These are phyloP conservation scores for Drosophila macrospina DNA, from an alignment of 2,888 invertebrate genomes.

Conservation along the genomic window DNA sequence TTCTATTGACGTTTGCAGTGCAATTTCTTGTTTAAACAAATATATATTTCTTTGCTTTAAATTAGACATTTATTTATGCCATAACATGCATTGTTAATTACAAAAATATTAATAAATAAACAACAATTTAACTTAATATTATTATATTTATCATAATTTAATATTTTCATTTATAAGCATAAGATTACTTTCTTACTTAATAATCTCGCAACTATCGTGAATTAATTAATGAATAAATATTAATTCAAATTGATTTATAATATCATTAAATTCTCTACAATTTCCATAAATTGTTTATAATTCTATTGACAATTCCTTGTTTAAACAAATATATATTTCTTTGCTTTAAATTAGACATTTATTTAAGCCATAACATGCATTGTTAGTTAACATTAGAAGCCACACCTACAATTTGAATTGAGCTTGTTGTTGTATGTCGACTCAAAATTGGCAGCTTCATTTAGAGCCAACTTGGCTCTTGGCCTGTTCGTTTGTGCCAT, in stretches of 20 bases:
- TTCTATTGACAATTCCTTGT: slow-evolving; percentile 3
- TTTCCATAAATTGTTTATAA: background rate
- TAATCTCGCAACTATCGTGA: too few species aligned
- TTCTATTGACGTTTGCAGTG: slow-evolving; percentile 1
- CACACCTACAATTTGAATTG: slow-evolving; percentile 2
- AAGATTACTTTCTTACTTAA: too few species aligned
- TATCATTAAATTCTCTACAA: background rate
- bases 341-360: background rate
- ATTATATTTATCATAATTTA: too few species aligned
- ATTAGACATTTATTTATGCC: background rate
- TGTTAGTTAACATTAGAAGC: background rate
- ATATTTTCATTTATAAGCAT: too few species aligned
- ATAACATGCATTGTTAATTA: background rate
- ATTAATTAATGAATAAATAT: too few species aligned
- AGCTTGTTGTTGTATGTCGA: background rate
- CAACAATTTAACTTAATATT: too few species aligned
- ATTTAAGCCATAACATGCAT: background rate
- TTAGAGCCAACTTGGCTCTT: slow-evolving; percentile 30
- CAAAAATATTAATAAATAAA: too few species aligned
- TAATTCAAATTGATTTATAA: too few species aligned
- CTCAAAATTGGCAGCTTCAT: slow-evolving; percentile 29
- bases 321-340: background rate
- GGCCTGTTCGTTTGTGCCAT: slow-evolving; percentile 23
- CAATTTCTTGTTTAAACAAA: background rate
- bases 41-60: background rate